Evolutionary conservation across 1,140 invertebrate genomes (phyloP), one percentile per base, ranked within the genome.

Genomic region (Tetramorium alpestre): DNA sequence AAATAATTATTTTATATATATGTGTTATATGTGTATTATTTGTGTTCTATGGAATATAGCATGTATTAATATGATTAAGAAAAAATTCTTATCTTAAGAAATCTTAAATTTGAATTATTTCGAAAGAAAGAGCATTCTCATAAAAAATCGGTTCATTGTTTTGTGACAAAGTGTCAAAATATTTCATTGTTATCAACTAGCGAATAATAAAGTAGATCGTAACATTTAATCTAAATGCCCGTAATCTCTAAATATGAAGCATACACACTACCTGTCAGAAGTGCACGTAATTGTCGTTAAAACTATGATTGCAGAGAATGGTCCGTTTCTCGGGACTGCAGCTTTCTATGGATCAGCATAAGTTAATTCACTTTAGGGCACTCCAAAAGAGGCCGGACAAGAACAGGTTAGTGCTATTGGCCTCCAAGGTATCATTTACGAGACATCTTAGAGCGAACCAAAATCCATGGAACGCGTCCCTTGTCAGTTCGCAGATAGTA

Each of bases 331-430:
- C 25, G 76, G 87, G n/a, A 77, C 13, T 65, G 38, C 56, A 28
- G 87, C 76, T 69, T 86, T 76, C 69, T 38, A 22, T 25, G 38
- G 49, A 88, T 86, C 87, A 67, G 47, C 70, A 75, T 86, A 88
- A 89, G 82, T 89, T 86, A n/a, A 86, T 87, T 73, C 84, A 58
- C 85, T 89, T 89, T 87, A 89, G 75, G 70, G 67, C 18, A 67
- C 44, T 41, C 41, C 25, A 28, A 86, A 89, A 60, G 76, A 86
- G 88, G 67, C 75, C 67, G 73, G 64, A 25, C 82, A 28, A 49
- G 88, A 87, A 82, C 75, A 73, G 87, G 87, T 89, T 87, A 47
- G 58, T 54, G 78, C 49, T 82, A 87, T 70, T 87, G 51, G 87
- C 76, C 88, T 82, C 88, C 47, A 64, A 89, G 87, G 88, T 86